phyloP scores from a whole-genome alignment of 2,113 vertebrate genomes.

The Apodemus sylvaticus region DNA sequence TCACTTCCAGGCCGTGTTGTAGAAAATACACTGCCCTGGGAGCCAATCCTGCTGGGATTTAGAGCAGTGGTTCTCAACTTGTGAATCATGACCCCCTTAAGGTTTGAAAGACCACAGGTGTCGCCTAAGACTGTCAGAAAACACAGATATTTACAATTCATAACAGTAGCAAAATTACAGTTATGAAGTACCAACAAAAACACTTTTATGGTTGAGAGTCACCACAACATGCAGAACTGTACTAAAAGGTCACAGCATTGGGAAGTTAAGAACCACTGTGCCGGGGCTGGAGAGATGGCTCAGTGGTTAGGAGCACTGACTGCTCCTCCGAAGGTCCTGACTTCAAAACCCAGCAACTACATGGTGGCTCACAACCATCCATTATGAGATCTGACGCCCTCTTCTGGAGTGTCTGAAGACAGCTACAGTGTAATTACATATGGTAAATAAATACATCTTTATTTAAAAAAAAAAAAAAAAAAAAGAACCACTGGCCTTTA shows the following conservation, averaged over 20 bases:
- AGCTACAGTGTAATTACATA: no score
- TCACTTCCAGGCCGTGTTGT: not conserved
- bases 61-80: not conserved
- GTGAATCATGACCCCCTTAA: not conserved
- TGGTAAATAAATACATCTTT: no score
- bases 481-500: no score
- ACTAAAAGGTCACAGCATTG: not conserved
- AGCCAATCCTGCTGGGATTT: not conserved
- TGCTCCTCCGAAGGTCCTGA: no score
- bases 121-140: not conserved
- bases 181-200: not conserved
- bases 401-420: no score
- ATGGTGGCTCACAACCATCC: no score
- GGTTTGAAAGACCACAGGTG: not conserved
- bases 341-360: no score
- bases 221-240: not conserved
- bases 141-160: not conserved
- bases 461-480: no score
- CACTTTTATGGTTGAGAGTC: not conserved
- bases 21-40: not conserved
- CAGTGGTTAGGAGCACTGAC: no score
- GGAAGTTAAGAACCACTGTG: not conserved
- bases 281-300: no score
- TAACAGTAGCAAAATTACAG: not conserved
- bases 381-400: no score